Base-by-base conservation (phyloP, 2,797 vertebrate species). In the Helostoma temminkii region DNA sequence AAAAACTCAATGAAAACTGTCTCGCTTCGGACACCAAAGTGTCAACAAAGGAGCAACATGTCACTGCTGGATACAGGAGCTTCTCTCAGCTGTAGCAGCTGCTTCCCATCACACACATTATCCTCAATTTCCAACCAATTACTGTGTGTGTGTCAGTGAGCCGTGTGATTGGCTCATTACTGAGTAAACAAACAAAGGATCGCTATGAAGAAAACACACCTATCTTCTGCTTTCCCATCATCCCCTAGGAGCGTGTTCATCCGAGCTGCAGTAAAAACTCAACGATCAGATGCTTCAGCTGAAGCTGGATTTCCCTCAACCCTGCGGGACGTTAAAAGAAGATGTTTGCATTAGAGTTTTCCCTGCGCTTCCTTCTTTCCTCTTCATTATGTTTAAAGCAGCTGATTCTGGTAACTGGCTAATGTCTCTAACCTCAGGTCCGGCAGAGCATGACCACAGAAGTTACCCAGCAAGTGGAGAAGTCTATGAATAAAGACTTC, bases 141-240 rank as follows among this genome's bases (percentile, higher is more conserved):
- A 50, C 57, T 34, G 49, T 55, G 39, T 48, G 52, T 52, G 39
- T 48, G 28, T 28, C 55, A 71, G 36, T 71, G 74, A 82, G 56
- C 37, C 52, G 12, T 84, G 78, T 84, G 78, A 86, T 83, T 88
- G 84, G 71, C 65, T 66, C 70, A 70, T 83, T 77, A 67, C 54
- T 53, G 56, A 69, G 68, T 61, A 80, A 78, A 88, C 81, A 85
- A 72, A 71, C 59, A 71, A 19, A 37, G 7, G 22, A 74, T 74
- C 76, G 69, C 60, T 50, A 59, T 36, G 66, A 70, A 76, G 66
- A 65, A 78, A 69, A 76, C 71, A 76, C 28, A 28, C 32, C 59
- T 80, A 70, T 74, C 32, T 57, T 66, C 72, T 26, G 12, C n/a
- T 71, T 39, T 59, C 57, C 66, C 65, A 63, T 47, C 25, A 65